phyloP scores from a whole-genome alignment of 2,888 invertebrate species.

The Amiota minor region DNA sequence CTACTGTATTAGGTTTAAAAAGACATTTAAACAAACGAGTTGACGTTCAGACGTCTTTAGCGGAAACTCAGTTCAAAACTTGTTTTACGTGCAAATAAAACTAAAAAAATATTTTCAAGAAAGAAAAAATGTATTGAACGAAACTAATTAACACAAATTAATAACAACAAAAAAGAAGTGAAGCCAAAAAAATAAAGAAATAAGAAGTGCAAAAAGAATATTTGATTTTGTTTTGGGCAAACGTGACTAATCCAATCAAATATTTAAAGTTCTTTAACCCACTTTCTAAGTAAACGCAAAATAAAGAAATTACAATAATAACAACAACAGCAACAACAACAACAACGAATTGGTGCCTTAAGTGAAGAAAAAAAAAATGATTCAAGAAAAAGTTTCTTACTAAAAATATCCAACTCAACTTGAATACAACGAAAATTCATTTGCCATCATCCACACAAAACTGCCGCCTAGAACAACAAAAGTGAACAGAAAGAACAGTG shows the following conservation, averaged over 20 bases:
- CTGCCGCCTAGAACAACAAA: conserved; percentile 7
- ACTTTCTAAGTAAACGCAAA: conserved; percentile 60
- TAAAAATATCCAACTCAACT: conserved; percentile 47
- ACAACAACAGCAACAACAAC: conserved; percentile 49
- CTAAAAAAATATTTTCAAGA: conserved; percentile 46
- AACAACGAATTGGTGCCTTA: conserved; percentile 51
- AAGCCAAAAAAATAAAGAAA: conserved; percentile 29
- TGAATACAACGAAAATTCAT: conserved; percentile 6
- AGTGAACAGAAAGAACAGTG: background rate
- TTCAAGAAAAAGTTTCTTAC: conserved; percentile 45
- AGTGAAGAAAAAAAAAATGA: conserved; percentile 48
- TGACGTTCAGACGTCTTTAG: conserved; percentile 62
- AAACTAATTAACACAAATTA: conserved; percentile 51
- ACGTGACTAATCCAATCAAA: conserved; percentile 49
- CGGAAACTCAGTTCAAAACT: conserved; percentile 49
- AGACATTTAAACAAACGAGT: no score
- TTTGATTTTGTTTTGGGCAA: conserved; percentile 46
- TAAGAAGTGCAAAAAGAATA: conserved; percentile 41
- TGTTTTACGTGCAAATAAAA: conserved; percentile 54
- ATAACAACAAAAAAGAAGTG: background rate
- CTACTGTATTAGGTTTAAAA: no score
- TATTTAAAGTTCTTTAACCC: conserved; percentile 51
- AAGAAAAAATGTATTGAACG: conserved; percentile 28
- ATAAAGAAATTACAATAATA: background rate
- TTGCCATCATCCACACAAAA: background rate